phyloP scores from a whole-genome alignment of 2,113 vertebrate genomes.

The Coturnix japonica region DNA sequence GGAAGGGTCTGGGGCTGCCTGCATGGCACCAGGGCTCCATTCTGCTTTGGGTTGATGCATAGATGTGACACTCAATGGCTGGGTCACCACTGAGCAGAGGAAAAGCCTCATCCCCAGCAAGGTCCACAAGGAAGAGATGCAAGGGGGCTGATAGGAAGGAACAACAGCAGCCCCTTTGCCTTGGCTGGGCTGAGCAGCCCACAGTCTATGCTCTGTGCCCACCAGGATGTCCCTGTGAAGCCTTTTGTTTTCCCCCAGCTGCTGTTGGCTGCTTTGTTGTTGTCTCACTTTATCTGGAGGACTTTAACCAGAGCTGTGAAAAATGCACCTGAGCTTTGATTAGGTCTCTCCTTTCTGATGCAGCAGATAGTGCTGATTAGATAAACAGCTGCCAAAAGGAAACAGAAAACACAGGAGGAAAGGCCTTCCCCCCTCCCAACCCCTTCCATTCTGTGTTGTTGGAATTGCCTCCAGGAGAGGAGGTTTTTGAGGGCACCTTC shows the following conservation, averaged over 20 bases:
- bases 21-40: not conserved
- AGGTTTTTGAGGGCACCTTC: not conserved
- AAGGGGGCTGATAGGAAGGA: constrained; percentile 61
- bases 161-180: not conserved
- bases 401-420: not conserved
- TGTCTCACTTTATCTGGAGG: not conserved
- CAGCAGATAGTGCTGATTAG: not conserved
- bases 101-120: not conserved
- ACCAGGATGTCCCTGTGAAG: not conserved
- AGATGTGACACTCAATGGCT: rapidly evolving
- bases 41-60: not conserved
- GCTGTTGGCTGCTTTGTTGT: not conserved
- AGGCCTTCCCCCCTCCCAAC: not conserved
- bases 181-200: not conserved
- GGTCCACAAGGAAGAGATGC: constrained; percentile 12
- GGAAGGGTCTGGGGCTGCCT: not conserved
- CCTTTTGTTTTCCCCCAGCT: constrained; percentile 36
- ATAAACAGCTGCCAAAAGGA: not conserved
- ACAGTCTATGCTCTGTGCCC: constrained; percentile 13
- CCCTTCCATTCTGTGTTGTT: not conserved
- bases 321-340: not conserved
- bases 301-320: not conserved
- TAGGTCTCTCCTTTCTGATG: not conserved
- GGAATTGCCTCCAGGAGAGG: not conserved
- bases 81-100: not conserved